Percentiles rank a stretch among this genome's conserved stretches.
These are phyloP conservation scores for Zaprionus africanus DNA, from an alignment of 1,140 invertebrate species.

Conservation along the genomic window DNA sequence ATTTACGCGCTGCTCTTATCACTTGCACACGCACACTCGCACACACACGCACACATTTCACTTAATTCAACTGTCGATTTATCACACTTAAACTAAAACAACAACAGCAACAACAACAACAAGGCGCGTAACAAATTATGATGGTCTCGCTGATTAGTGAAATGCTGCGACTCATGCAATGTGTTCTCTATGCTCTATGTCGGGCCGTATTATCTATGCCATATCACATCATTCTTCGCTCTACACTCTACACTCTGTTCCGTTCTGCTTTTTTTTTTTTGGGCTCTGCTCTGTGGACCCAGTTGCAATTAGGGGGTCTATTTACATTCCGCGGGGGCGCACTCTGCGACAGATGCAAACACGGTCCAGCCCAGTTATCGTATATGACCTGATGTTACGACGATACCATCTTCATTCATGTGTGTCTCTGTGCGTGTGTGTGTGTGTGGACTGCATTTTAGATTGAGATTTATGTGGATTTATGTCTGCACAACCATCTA, in stretches of 20 bases:
- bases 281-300: slow-evolving; percentile 3
- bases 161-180: slow-evolving; percentile 59
- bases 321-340: slow-evolving; percentile 52
- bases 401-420: slow-evolving; percentile 29
- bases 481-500: slow-evolving; percentile 30
- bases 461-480: slow-evolving; percentile 74
- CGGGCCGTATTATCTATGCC: neutral
- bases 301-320: slow-evolving; percentile 57
- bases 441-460: slow-evolving; percentile 60
- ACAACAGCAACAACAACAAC: slow-evolving; percentile 15
- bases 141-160: slow-evolving; percentile 63
- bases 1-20: slow-evolving; percentile 12
- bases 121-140: slow-evolving; percentile 35
- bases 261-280: slow-evolving; percentile 6
- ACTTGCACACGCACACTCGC: slow-evolving; percentile 2
- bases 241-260: neutral
- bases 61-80: slow-evolving; percentile 81
- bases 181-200: neutral
- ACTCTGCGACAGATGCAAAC: slow-evolving; percentile 31
- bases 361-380: slow-evolving; percentile 16
- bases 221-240: neutral
- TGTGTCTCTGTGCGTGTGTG: neutral
- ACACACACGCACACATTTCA: slow-evolving; percentile 49
- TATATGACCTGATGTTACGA: slow-evolving; percentile 26
- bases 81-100: slow-evolving; percentile 71